phyloP scores from a whole-genome alignment of 2,797 vertebrate species.

The Thripadectes ignobilis region DNA sequence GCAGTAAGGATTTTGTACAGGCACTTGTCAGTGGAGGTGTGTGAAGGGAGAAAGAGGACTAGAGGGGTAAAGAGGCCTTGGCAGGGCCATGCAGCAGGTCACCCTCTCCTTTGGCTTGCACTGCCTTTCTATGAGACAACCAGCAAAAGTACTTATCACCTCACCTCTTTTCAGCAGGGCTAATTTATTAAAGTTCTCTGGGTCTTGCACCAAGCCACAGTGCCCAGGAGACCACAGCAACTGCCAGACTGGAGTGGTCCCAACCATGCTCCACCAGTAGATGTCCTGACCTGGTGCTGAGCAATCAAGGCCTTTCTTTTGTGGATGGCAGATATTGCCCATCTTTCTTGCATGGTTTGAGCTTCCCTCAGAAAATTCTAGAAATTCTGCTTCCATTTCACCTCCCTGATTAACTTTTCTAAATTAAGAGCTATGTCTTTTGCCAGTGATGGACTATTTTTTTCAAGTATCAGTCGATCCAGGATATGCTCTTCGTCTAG shows the following conservation, averaged over 20 bases:
- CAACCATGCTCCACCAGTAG: not conserved
- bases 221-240: not conserved
- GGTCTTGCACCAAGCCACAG: not conserved
- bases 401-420: not conserved
- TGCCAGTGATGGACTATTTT: not conserved
- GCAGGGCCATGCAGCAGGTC: not conserved
- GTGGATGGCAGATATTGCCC: not conserved
- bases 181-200: not conserved
- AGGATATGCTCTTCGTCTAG: not conserved
- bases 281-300: fast-evolving
- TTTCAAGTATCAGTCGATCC: not conserved
- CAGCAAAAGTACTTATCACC: not conserved
- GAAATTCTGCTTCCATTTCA: not conserved
- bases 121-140: not conserved
- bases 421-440: not conserved
- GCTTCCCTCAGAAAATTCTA: not conserved
- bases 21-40: not conserved
- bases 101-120: not conserved
- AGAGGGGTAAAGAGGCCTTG: not conserved
- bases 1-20: not conserved
- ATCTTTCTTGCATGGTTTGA: not conserved
- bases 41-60: not conserved
- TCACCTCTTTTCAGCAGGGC: not conserved
- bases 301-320: not conserved
- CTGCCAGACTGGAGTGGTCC: not conserved